Base-by-base conservation (phyloP, 2,113 vertebrate species). In the Hemibagrus wyckioides region DNA sequence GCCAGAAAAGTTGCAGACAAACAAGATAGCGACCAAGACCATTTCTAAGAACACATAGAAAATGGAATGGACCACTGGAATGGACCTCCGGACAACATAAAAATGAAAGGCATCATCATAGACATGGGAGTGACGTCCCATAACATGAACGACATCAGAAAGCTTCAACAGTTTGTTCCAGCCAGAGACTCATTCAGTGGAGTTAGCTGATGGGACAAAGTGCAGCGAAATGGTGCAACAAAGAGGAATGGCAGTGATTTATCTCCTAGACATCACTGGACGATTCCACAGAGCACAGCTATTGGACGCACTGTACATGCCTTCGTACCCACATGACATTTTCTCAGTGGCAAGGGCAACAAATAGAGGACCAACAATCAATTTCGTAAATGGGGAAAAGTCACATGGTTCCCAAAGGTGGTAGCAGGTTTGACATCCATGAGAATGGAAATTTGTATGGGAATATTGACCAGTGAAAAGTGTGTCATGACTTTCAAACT, bases 281-380 rank as follows among this genome's bases (percentile, higher is more conserved):
- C 57, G 3, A 59, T 23, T 25, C 1, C 59, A 61, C 25, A 28
- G 25, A 61, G 59, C 25, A 28, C 25, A 61, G 25, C 59, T n/a
- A 61, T 8, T 8, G 9, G 25, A 61, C 4, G 25, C 59, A 28
- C 25, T 28, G 6, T 57, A 57, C 19, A 25, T 59, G 56, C 56
- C 56, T 59, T 7, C 56, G 7, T 59, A 59, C 71, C 89, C 89
- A 80, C 83, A 87, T 7, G n/a, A 88, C 67, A 89, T 89, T 11
- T 89, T 89, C n/a, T 89, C 86, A 56, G 83, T 89, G 23, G 59
- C 73, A 71, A 84, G 71, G 11, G 85, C 88, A 48, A 69, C 85
- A 67, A 83, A 83, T 59, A 28, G 79, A 65, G 59, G 67, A 44
- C 71, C 50, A 57, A 89, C 61, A 23, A 28, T 88, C 41, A 88